These are phyloP conservation scores for Psittacula cyanocephala DNA, from an alignment of 2,113 vertebrate species.

Conservation along the genomic window DNA sequence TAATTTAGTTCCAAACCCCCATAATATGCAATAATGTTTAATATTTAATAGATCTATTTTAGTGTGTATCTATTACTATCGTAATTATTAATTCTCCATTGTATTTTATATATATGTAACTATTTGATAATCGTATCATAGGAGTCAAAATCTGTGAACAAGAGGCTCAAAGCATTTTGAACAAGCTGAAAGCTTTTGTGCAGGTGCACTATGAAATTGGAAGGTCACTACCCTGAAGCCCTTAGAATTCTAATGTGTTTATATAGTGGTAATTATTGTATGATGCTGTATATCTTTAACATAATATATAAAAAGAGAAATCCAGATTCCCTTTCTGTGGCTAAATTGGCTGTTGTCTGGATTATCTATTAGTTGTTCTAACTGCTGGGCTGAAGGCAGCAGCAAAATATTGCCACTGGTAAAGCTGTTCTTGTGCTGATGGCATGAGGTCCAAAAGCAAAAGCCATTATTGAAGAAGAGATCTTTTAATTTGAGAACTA, in stretches of 20 bases:
- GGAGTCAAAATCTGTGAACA: not conserved
- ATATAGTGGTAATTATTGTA: not conserved
- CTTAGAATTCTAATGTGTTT: not conserved
- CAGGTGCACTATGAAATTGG: not conserved
- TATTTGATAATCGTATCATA: not conserved
- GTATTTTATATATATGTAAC: not conserved
- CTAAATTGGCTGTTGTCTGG: not conserved
- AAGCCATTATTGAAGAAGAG: not conserved
- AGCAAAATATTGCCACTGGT: constrained; percentile 16
- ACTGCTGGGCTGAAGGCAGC: constrained; percentile 4
- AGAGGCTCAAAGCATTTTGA: not conserved
- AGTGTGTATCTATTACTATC: not conserved
- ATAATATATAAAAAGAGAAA: not conserved
- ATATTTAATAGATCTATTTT: not conserved
- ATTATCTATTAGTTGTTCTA: constrained; percentile 20
- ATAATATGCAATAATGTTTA: not conserved
- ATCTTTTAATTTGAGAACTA: not conserved
- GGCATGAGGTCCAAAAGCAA: not conserved
- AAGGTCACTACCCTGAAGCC: not conserved
- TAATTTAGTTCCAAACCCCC: not conserved
- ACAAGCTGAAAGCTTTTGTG: not conserved
- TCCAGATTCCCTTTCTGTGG: not conserved
- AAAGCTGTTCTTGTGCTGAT: not conserved
- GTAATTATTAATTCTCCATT: not conserved
- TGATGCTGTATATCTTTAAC: not conserved